Evolutionary conservation across 2,797 vertebrate species (phyloP).

Genomic region (Cephalopachus bancanus): DNA sequence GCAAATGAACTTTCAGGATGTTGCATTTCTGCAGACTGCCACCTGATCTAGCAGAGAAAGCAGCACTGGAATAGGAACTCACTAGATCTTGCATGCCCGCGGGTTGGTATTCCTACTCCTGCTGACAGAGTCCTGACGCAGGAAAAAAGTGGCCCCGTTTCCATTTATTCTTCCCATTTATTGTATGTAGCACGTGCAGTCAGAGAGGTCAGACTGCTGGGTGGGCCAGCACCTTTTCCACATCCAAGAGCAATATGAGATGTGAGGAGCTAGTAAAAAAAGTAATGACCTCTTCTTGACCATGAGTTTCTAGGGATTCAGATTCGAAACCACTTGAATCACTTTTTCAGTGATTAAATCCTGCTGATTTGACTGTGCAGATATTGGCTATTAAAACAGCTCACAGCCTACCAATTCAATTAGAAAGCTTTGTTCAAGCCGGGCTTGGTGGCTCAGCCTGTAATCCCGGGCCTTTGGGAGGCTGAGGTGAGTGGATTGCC

Average conservation of each 20-base stretch:
- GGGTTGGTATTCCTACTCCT: constrained; percentile 33
- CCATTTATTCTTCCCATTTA: constrained; percentile 51
- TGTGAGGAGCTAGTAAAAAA: not conserved
- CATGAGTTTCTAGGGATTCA: constrained; percentile 40
- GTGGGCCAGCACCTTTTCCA: not conserved
- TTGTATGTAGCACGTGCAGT: not conserved
- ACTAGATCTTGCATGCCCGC: constrained; percentile 37
- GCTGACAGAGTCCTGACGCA: constrained; percentile 67
- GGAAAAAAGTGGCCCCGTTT: constrained; percentile 54
- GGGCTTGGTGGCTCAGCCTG: too few species aligned
- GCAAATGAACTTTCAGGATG: constrained; percentile 51
- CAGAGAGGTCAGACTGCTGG: not conserved
- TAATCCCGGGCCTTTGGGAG: too few species aligned
- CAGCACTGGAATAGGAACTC: constrained; percentile 33
- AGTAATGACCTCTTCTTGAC: not conserved
- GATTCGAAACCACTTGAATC: constrained; percentile 32
- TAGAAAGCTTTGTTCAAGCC: not conserved
- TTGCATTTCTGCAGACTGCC: constrained; percentile 44
- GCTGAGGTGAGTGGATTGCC: too few species aligned
- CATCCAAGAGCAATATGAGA: not conserved
- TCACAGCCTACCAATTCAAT: constrained; percentile 50
- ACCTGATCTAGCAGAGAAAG: constrained; percentile 63
- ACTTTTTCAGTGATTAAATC: not conserved
- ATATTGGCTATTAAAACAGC: constrained; percentile 57
- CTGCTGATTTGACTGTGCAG: constrained; percentile 55